Evolutionary conservation across 2,888 invertebrate genomes (phyloP).

Genomic region (Thumatha senex): DNA sequence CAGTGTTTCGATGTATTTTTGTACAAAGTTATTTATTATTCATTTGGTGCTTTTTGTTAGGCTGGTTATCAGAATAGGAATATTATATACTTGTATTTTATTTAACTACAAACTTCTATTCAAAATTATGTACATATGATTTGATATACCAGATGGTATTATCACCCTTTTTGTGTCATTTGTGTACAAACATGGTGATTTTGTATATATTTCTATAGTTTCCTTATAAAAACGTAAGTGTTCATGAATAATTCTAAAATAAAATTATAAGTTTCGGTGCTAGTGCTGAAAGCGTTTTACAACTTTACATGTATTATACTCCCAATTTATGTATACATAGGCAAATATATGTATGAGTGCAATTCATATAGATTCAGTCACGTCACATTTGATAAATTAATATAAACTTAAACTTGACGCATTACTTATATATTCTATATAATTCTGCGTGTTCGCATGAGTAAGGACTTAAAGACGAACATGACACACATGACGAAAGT

Average conservation of each 20-base stretch:
- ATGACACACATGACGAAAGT: no score
- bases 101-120: neutral
- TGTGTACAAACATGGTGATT: slow-evolving; percentile 8
- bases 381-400: neutral
- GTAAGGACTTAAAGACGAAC: no score
- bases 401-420: neutral
- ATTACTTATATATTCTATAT: no score
- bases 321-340: slow-evolving; percentile 33
- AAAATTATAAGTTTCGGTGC: slow-evolving; percentile 68
- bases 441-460: no score
- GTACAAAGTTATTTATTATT: slow-evolving; percentile 18
- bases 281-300: slow-evolving; percentile 55
- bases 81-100: neutral
- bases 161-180: neutral
- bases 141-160: no score
- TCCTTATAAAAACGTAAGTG: slow-evolving; percentile 63
- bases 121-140: neutral
- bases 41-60: slow-evolving; percentile 17
- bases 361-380: slow-evolving; percentile 19
- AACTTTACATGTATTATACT: slow-evolving; percentile 42
- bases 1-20: slow-evolving; percentile 11
- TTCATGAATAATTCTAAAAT: slow-evolving; percentile 75
- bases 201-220: slow-evolving; percentile 23
- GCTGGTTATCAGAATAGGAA: slow-evolving; percentile 3
- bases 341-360: slow-evolving; percentile 35